Evolutionary conservation across 2,797 vertebrate genomes (phyloP).

Genomic region (Centropyge bicolor): DNA sequence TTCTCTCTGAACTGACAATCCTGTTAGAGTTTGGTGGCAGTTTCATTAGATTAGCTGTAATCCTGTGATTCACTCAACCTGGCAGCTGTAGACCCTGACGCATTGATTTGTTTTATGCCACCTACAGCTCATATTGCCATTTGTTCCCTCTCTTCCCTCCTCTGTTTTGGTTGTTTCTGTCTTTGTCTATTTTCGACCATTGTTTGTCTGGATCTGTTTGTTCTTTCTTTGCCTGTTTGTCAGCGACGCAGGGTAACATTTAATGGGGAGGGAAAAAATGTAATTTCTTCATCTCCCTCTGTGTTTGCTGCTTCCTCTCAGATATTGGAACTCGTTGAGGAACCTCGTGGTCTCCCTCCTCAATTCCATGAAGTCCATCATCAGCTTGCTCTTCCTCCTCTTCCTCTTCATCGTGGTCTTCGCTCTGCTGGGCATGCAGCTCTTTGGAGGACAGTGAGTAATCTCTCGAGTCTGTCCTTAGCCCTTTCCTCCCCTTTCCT

Average conservation of each 20-base stretch:
- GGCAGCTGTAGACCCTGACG: slow-evolving; percentile 37
- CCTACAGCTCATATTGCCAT: slow-evolving; percentile 28
- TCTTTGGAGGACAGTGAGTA: slow-evolving; percentile 98
- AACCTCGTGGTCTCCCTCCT: slow-evolving; percentile 97
- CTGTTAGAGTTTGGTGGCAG: slow-evolving; percentile 41
- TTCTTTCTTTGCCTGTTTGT: neutral
- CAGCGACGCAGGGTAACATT: neutral
- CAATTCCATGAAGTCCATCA: slow-evolving; percentile 99
- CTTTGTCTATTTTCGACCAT: neutral
- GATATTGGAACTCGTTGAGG: slow-evolving; percentile 97
- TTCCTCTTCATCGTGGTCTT: slow-evolving; percentile 99
- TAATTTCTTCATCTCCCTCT: neutral
- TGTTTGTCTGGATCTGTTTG: slow-evolving; percentile 7
- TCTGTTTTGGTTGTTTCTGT: slow-evolving; percentile 19
- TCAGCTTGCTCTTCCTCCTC: slow-evolving; percentile 97
- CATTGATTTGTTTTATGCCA: slow-evolving; percentile 45
- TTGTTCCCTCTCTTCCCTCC: slow-evolving; percentile 26
- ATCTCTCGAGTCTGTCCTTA: neutral
- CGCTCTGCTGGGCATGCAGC: slow-evolving; percentile 98
- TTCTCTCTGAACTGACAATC: slow-evolving; percentile 27
- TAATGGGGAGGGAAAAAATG: neutral
- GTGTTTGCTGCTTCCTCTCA: slow-evolving; percentile 60
- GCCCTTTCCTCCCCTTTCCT: neutral
- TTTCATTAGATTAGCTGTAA: slow-evolving; percentile 49
- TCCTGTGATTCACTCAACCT: slow-evolving; percentile 54